These are phyloP conservation scores for Alcis repandata DNA, from an alignment of 2,888 invertebrate genomes.

Conservation along the genomic window DNA sequence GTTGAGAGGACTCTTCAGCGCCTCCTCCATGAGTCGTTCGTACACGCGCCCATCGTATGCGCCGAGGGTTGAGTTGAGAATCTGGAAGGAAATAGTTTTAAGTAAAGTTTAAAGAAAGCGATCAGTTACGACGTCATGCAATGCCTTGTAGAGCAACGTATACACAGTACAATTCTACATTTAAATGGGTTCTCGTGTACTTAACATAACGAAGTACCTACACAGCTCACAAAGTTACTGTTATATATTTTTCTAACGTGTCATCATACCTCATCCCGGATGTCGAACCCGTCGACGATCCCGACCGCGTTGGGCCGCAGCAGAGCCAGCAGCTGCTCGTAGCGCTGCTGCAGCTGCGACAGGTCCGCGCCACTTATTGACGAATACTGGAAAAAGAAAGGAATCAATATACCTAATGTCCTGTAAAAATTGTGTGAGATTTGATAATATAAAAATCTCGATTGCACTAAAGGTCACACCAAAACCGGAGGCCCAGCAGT, in stretches of 20 bases:
- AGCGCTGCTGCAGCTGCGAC: slow-evolving; percentile 86
- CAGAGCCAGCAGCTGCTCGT: slow-evolving; percentile 89
- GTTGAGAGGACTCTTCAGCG: slow-evolving; percentile 93
- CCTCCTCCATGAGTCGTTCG: slow-evolving; percentile 91
- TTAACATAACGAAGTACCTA: too few relatives aligned
- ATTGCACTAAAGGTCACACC: too few relatives aligned
- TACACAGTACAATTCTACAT: too few relatives aligned
- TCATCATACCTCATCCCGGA: slow-evolving; percentile 88
- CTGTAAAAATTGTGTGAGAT: too few relatives aligned
- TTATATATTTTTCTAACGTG: too few relatives aligned
- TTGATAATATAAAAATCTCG: too few relatives aligned
- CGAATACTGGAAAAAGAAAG: slow-evolving; percentile 86
- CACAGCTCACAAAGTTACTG: too few relatives aligned
- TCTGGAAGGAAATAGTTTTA: slow-evolving; percentile 52
- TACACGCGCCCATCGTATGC: slow-evolving; percentile 94
- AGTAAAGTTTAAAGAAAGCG: background rate
- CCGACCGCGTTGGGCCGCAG: slow-evolving; percentile 95
- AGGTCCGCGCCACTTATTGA: slow-evolving; percentile 80
- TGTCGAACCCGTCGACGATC: slow-evolving; percentile 96
- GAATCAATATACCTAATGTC: background rate
- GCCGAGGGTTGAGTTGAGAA: slow-evolving; percentile 90
- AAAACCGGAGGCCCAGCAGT: too few relatives aligned
- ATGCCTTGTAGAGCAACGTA: too few relatives aligned
- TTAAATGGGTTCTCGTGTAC: too few relatives aligned
- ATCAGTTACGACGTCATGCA: too few relatives aligned